Evolutionary conservation across 2,888 invertebrate species (phyloP), one percentile per base, ranked within the genome.

Genomic region (Epirrhoe tristata): DNA sequence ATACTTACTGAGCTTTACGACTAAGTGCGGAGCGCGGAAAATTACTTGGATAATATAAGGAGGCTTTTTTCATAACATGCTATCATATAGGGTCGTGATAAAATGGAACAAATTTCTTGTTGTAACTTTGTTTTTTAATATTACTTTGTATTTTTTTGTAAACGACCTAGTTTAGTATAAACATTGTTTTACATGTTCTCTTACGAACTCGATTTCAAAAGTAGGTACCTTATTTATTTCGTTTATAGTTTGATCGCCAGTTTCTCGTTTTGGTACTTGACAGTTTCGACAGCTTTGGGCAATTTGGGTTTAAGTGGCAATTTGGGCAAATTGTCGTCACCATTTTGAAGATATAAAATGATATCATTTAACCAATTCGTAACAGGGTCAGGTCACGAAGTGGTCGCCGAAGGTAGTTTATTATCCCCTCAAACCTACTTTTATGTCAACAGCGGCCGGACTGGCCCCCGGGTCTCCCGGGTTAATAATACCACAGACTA

Each of bases 11-110:
- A 66, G 58, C 57, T 69, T 65, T 65, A 72, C 67, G 69, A 67
- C 43, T 46, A 67, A 67, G 69, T 61, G 67, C 71, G 64, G 16
- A 48, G 57, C 24, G 66, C 60, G 71, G 69, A 72, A 72, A 72
- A 72, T 72, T 71, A 63, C 68, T 69, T 67, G 58, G 36, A 66
- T 10, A 24, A 8, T 56, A 14, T 24, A 60, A 63, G 60, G 63
- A 63, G 58, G 62, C 48, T 24, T 66, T 66, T 70, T 58, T 61
- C 60, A 52, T 61, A 52, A 64, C 62, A 64, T 39, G 56, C 53
- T 64, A 70, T 66, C 58, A 43, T 52, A 52, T 48, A 14, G 14
- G 14, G 16, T 48, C 6, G 14, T 48, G 48, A 16, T 14, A 16
- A 48, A 16, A 16, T 48, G 16, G 6, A 48, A 48, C 16, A 48